Evolutionary conservation across 2,113 vertebrate species (phyloP), one percentile per base, ranked within the genome.

Genomic region (Climacteris rufus): DNA sequence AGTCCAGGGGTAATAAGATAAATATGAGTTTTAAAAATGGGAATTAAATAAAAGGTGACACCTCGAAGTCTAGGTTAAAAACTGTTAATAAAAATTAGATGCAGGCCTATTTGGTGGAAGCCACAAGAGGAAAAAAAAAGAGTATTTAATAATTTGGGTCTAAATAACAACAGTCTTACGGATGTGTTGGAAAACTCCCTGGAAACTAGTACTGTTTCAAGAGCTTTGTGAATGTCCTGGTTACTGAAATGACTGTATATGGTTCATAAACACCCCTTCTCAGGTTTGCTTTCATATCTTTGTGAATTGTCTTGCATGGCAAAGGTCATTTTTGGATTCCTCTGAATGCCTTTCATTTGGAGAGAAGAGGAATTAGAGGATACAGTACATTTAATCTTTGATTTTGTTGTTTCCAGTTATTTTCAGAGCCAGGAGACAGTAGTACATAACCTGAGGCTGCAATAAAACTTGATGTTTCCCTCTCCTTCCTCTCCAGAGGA

Each of bases 391-490:
- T 92, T 90, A 87, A 60, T 94, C 92, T 91, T 72, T 92, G 64
- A 57, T 72, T 64, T 87, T 68, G 25, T 75, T 65, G 39, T 78
- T 94, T 94, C 54, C 45, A 78, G 87, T 81, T 94, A 64, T 79
- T 95, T 96, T 94, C 83, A 85, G 89, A 93, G 53, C 35, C 89
- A 63, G 82, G 75, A 84, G 81, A 64, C 57, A 90, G 63, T 21
- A 57, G 89, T 83, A 60, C 33, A 45, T 93, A 87, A 95, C 91
- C 59, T 0, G 15, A 52, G 87, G 84, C 87, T 76, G 54, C 78
- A 95, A 77, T 91, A 95, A 93, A 61, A 90, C 30, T 50, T n/a
- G 47, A 31, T 82, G 27, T 78, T 92, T 83, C 84, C 82, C 88
- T 83, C 70, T 78, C 11, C 54, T 61, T 87, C 78, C 40, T 68